Evolutionary conservation across 1,140 invertebrate genomes (phyloP).

Genomic region (Sinella curviseta): DNA sequence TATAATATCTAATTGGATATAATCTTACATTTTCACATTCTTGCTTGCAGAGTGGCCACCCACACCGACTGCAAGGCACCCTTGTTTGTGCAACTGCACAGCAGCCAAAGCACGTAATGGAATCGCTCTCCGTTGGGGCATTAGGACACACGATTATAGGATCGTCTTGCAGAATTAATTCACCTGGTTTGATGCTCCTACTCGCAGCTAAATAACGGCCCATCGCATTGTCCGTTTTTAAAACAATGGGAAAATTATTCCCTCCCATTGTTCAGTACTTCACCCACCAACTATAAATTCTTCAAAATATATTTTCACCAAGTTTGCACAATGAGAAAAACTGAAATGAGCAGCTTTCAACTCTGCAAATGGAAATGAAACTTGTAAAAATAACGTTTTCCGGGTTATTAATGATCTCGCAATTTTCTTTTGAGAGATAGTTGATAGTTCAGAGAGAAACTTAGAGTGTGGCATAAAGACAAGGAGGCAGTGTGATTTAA

Average conservation of each 20-base stretch:
- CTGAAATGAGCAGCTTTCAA: too few species aligned
- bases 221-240: neutral
- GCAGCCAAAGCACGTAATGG: neutral
- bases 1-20: neutral
- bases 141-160: conserved; percentile 2
- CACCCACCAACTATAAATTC: too few species aligned
- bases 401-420: too few species aligned
- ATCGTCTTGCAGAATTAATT: conserved; percentile 16
- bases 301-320: too few species aligned
- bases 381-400: too few species aligned
- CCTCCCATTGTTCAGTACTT: neutral
- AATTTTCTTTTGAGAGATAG: too few species aligned
- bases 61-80: neutral
- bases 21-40: neutral
- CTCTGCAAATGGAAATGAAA: too few species aligned
- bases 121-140: neutral
- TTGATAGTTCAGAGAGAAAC: too few species aligned
- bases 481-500: too few species aligned
- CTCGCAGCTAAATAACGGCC: neutral
- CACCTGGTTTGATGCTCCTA: neutral
- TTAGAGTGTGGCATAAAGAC: too few species aligned
- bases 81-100: neutral
- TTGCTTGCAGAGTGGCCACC: neutral
- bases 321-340: too few species aligned
- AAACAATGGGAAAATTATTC: neutral